Percentiles rank a stretch among this genome's conserved stretches.
Evolutionary conservation across 2,113 vertebrate genomes (phyloP).

Genomic region (Tympanuchus pallidicinctus): DNA sequence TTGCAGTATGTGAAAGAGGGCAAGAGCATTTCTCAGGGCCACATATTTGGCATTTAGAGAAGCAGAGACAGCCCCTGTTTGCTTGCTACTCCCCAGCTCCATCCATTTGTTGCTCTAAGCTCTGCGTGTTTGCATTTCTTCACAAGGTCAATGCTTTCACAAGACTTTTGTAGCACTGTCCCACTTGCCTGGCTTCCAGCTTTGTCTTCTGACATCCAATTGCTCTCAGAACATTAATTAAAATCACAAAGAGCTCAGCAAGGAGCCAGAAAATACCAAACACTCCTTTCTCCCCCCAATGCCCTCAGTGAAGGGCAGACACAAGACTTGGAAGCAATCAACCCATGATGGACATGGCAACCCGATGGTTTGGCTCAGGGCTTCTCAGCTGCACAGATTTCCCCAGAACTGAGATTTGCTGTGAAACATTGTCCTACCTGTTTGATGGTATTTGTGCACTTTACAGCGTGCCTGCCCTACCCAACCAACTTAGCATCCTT

Average conservation of each 20-base stretch:
- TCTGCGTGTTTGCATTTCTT: not conserved
- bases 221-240: conserved; percentile 42
- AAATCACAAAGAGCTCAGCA: not conserved
- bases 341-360: not conserved
- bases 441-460: not conserved
- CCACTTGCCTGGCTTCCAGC: conserved; percentile 17
- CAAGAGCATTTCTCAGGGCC: not conserved
- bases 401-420: not conserved
- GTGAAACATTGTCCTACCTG: not conserved
- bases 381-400: not conserved
- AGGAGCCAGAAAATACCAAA: not conserved
- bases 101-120: conserved; percentile 46
- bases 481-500: not conserved
- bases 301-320: not conserved
- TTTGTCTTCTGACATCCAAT: not conserved
- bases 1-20: not conserved
- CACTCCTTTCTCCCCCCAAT: not conserved
- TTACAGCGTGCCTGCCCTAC: not conserved
- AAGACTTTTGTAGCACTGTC: conserved; percentile 31
- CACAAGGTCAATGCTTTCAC: conserved; percentile 68
- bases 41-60: not conserved
- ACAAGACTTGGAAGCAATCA: not conserved
- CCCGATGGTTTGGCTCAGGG: not conserved
- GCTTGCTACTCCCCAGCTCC: not conserved
- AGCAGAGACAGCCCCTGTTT: conserved; percentile 1